Base-by-base conservation (phyloP, 1,140 invertebrate species). In the Proctacanthus coquilletti region DNA sequence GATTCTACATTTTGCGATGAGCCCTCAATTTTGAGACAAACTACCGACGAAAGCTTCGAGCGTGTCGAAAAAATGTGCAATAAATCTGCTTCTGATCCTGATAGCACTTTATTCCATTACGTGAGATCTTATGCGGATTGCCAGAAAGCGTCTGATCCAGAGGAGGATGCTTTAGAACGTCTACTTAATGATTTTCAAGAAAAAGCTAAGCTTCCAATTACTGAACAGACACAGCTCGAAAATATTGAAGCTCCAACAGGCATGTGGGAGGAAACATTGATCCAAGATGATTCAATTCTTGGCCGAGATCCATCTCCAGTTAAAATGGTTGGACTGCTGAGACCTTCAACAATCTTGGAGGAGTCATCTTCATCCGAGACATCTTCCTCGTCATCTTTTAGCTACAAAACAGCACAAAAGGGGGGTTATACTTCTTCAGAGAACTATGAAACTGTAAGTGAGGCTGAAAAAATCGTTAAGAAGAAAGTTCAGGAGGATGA, bases 261-360 rank as follows among this genome's bases (percentile, higher is more conserved):
- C 2, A 43, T 58, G 2, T 58, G 55, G 55, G 52, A 57, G 29
- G 47, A 41, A 29, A 44, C 46, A 5, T 21, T 52, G 6, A 39
- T 17, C 6, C 31, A 15, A 8, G 37, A 44, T 18, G 18, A 32
- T 13, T 14, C n/a, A 11, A 18, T 36, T 6, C 38, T 27, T 13
- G n/a, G n/a, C n/a, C n/a, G n/a, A n/a, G n/a, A 38, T 20, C 44
- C 45, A 5, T 58, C 55, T 3, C 55, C 55, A 0, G 46, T 53
- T 0, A 58, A 58, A 37, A 57, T 58, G 54, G 51, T 58, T 4
- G 55, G 55, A 0, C 35, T 58, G 13, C 13, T 58, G 23, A 45
- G 55, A 2, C 55, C 55, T 8, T 58, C 55, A 2, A 58, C 55
- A 20, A 58, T 58, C 18, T 23, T 55, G n/a, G 55, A 58, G 37